Evolutionary conservation across 2,888 invertebrate species (phyloP).

Genomic region (Fragum whitleyi): DNA sequence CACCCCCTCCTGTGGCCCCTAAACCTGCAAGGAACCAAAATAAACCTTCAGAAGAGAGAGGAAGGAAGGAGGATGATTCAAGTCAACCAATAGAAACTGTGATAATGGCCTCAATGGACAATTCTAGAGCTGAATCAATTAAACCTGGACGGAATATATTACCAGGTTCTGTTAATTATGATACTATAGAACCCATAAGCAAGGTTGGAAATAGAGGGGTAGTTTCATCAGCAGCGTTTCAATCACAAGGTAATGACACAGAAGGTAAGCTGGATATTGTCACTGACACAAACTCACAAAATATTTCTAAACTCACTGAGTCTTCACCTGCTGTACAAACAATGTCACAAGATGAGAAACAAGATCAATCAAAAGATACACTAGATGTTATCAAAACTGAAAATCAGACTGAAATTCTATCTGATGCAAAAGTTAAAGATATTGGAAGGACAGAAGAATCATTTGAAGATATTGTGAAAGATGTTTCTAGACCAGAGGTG

Average conservation of each 20-base stretch:
- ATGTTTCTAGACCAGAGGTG: constrained; percentile 11
- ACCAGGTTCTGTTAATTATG: constrained; percentile 61
- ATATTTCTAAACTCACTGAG: constrained; percentile 18
- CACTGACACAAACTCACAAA: constrained; percentile 37
- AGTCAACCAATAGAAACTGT: constrained; percentile 69
- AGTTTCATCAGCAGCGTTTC: constrained; percentile 42
- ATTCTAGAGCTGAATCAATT: constrained; percentile 37
- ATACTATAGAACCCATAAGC: constrained; percentile 34
- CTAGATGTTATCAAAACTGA: background rate
- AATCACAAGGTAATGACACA: constrained; percentile 14
- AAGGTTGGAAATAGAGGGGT: constrained; percentile 50
- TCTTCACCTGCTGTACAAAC: background rate
- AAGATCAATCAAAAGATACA: background rate
- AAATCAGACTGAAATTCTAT: background rate
- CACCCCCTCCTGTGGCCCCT: constrained; percentile 73
- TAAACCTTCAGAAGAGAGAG: background rate
- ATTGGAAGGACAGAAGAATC: background rate
- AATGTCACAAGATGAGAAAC: background rate
- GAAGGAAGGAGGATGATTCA: constrained; percentile 34
- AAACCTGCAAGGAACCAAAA: constrained; percentile 58
- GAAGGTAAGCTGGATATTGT: constrained; percentile 64
- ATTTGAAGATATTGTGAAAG: constrained; percentile 21
- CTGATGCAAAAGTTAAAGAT: background rate
- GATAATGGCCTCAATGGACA: constrained; percentile 67
- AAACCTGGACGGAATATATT: constrained; percentile 43